Base-by-base conservation (phyloP, 2,797 vertebrate genomes). In the Melanotaenia maccullochi region DNA sequence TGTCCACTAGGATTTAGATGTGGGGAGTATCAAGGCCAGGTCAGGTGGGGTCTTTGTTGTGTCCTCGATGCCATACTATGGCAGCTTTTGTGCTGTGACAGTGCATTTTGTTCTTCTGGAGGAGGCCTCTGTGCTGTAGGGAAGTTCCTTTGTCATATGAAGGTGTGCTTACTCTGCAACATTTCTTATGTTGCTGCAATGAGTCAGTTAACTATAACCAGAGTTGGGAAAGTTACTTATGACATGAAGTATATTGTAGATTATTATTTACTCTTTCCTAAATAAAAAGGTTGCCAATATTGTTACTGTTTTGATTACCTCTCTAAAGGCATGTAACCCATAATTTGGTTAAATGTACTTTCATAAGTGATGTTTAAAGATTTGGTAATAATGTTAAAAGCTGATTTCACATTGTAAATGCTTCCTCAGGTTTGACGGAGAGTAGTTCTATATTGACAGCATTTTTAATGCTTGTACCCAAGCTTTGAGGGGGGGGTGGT, bases 1-100 rank as follows among this genome's bases (percentile, higher is more conserved):
- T 28, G 25, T 30, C 5, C 11, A 30, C 6, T 30, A 5, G 54
- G 28, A 55, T 30, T 55, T 16, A 30, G 25, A 30, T 14, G 14
- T 14, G 13, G 25, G 25, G 25, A 55, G 25, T 55, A 55, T 30
- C 14, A 30, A 16, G 25, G 24, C 14, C 6, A 16, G 54, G 25
- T 55, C 54, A 55, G 25, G 7, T 25, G 25, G 52, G 52, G 52
- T 54, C 24, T 54, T 25, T 54, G 51, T 54, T 54, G 51, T 54
- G 51, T 54, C 24, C 51, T 24, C 1, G 4, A 54, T 14, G 22
- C 12, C 51, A 44, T 44, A 44, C 5, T 44, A 20, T 44, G 42
- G 18, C 22, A 13, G 51, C 13, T 54, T 28, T 24, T 22, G 49
- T 52, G 49, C n/a, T 13, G 11, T 13, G 49, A 22, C 49, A 12